These are phyloP conservation scores for Caracal caracal DNA, from an alignment of 2,113 vertebrate species.

Conservation along the genomic window DNA sequence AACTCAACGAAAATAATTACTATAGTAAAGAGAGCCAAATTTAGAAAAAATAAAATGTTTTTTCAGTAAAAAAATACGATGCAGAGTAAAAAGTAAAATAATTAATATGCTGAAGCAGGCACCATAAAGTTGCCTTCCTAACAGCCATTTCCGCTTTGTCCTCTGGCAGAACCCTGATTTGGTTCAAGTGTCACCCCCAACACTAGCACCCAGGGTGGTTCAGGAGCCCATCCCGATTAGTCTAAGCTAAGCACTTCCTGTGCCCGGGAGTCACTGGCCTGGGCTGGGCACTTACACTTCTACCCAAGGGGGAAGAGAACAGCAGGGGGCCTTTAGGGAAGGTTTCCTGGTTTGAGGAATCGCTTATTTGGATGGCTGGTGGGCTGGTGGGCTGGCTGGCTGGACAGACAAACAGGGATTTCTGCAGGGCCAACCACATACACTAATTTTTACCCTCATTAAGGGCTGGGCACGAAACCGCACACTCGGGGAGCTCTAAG, in stretches of 20 bases:
- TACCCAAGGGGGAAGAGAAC: background rate
- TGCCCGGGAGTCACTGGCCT: background rate
- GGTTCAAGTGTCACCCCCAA: background rate
- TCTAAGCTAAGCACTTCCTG: background rate
- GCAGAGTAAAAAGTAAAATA: background rate
- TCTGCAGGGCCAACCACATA: background rate
- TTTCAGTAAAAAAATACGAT: background rate
- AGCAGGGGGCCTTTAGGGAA: background rate
- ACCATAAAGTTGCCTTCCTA: background rate
- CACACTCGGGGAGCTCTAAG: background rate
- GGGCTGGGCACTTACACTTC: background rate
- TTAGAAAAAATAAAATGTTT: background rate
- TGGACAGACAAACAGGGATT: background rate
- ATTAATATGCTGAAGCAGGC: background rate
- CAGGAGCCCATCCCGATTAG: background rate
- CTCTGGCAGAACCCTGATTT: background rate
- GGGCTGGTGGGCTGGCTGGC: background rate
- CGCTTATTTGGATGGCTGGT: background rate
- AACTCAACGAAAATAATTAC: conserved; percentile 44
- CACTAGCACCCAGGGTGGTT: background rate
- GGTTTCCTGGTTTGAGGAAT: background rate
- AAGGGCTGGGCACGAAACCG: background rate
- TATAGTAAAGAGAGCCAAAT: conserved; percentile 4
- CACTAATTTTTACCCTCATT: background rate
- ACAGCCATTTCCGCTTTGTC: background rate